Percentiles rank a stretch among this genome's conserved stretches.
Evolutionary conservation across 1,140 invertebrate species (phyloP).

Genomic region (Drosophila fuyamai): DNA sequence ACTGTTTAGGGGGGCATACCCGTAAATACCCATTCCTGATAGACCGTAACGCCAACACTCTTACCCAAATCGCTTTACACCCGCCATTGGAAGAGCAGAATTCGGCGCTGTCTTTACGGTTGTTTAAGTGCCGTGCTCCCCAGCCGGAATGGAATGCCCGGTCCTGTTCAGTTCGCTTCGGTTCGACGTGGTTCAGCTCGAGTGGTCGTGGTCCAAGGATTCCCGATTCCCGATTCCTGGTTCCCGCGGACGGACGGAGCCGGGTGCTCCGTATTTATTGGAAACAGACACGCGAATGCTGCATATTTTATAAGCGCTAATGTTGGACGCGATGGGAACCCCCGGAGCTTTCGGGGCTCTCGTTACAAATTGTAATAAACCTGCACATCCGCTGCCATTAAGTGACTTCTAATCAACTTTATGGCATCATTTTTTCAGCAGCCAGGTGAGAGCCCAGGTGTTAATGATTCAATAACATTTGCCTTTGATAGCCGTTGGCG

Average conservation of each 20-base stretch:
- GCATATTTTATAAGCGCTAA: constrained; percentile 77
- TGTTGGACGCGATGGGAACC: constrained; percentile 7
- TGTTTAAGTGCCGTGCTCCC: constrained; percentile 36
- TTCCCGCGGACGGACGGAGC: neutral
- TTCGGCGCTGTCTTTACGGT: constrained; percentile 34
- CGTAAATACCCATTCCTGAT: neutral
- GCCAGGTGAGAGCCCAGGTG: constrained; percentile 49
- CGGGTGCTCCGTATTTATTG: constrained; percentile 67
- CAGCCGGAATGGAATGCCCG: constrained; percentile 23
- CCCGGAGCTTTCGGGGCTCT: constrained; percentile 35
- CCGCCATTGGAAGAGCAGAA: constrained; percentile 8
- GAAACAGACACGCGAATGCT: constrained; percentile 76
- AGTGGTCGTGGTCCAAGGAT: constrained; percentile 18
- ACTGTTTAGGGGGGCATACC: neutral
- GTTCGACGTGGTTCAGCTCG: constrained; percentile 6
- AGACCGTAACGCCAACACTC: constrained; percentile 14
- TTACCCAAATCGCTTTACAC: constrained; percentile 30
- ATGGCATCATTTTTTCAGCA: constrained; percentile 68
- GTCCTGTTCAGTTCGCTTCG: constrained; percentile 7
- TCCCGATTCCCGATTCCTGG: constrained; percentile 11
- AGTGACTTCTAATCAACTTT: constrained; percentile 82
- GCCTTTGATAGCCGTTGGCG: constrained; percentile 60
- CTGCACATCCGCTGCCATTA: constrained; percentile 77
- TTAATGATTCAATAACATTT: constrained; percentile 84
- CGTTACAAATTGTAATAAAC: constrained; percentile 82